phyloP scores from a whole-genome alignment of 2,888 invertebrate genomes.

The Oxycera nigricornis region DNA sequence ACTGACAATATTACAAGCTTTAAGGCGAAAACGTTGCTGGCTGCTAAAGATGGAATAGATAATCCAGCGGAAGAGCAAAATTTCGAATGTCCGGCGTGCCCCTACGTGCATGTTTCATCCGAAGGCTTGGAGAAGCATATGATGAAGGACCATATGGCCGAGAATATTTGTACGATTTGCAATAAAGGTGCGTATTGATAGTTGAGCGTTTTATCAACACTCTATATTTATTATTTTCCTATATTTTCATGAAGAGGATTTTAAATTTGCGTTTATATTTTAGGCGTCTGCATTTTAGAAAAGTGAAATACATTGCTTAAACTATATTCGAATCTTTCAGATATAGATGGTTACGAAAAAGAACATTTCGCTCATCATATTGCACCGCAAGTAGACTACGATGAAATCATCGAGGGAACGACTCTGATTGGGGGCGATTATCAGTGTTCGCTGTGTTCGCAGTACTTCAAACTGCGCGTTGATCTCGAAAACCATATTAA shows the following conservation, averaged over 20 bases:
- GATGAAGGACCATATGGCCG: constrained; percentile 7
- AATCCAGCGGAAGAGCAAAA: neutral
- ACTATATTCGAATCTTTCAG: neutral
- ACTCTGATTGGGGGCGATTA: neutral
- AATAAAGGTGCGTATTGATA: constrained; percentile 12
- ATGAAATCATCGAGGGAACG: neutral
- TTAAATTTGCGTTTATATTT: too few species aligned
- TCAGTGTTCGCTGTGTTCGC: neutral
- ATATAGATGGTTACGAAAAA: neutral
- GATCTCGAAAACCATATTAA: neutral
- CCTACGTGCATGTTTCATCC: neutral
- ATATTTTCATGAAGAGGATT: neutral
- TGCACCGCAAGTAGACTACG: neutral
- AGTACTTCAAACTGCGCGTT: neutral
- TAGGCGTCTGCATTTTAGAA: neutral
- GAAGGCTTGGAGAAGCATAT: constrained; percentile 1
- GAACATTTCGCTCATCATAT: constrained; percentile 2
- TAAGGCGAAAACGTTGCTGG: too few species aligned
- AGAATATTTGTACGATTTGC: constrained; percentile 15
- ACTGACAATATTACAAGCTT: neutral
- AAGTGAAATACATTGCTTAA: neutral
- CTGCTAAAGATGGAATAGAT: neutral
- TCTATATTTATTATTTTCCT: neutral
- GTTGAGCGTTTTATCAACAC: neutral
- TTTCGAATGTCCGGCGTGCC: constrained; percentile 18